Evolutionary conservation across 1,140 invertebrate genomes (phyloP), one percentile per base, ranked within the genome.

Genomic region (Thrips palmi): DNA sequence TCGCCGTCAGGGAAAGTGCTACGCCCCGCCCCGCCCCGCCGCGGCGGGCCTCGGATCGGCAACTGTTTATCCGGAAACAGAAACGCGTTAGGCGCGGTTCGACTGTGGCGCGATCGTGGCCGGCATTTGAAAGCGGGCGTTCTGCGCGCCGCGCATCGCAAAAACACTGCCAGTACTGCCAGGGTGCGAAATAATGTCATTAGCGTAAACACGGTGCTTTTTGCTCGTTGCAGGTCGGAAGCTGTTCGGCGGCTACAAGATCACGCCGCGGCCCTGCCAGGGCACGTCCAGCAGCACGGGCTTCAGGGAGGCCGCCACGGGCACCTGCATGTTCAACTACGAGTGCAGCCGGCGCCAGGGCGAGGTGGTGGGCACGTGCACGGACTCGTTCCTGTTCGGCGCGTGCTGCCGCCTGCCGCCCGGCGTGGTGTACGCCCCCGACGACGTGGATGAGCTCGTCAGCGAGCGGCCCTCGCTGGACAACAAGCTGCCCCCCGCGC

Each of bases 271-370:
- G 46, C 65, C 70, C 38, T 85, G 81, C 52, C 64, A 71, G 55
- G 53, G 57, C 50, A 29, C 66, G 52, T 52, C 48, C 22, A 62
- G 58, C 50, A 56, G 61, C 33, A 62, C 63, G 37, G 60, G 50
- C 42, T 43, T 50, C 37, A 51, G 49, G 44, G 51, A 52, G 40
- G 60, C 50, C 46, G 49, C 56, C 36, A 48, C 51, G 50, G 67
- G 80, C n/a, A 74, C 86, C 48, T 92, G 87, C 57, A 89, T 91
- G 82, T 92, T 91, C 59, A 88, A 88, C 57, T 84, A 87, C 50
- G 83, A 92, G 53, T 92, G 87, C 54, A 65, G 67, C 6, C 71
- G 77, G 38, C 61, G 78, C 41, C 72, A 72, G 7, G 86, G 87
- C 2, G 70, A 77, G 50, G 80, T 89, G 0, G 77, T 89, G 0